A percentile compares a stretch with the other conserved stretches of the same genome.
phyloP scores from a whole-genome alignment of 1,140 invertebrate genomes.

The Dinoponera quadriceps region DNA sequence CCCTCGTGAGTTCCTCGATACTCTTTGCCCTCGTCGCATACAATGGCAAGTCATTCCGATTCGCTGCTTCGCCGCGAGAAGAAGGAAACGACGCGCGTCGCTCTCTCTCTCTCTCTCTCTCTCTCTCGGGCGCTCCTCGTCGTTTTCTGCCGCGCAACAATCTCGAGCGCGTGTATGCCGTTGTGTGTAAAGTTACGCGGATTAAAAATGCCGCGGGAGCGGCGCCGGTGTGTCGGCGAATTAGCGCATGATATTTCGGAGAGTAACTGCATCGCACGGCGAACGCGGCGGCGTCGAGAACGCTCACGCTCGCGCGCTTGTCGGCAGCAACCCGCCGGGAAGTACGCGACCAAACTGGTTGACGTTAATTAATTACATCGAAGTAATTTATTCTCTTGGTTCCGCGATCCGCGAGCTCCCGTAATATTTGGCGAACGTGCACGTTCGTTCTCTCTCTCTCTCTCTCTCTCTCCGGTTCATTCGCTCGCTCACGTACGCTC shows the following conservation, averaged over 20 bases:
- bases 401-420: neutral
- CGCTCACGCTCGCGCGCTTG: too few relatives aligned
- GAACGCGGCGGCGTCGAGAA: neutral
- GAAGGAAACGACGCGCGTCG: too few relatives aligned
- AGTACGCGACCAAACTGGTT: slow-evolving; percentile 17
- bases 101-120: too few relatives aligned
- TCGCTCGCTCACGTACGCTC: too few relatives aligned
- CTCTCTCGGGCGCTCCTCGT: neutral
- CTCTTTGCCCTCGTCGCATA: neutral
- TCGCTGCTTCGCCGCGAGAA: neutral
- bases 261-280: neutral
- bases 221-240: neutral
- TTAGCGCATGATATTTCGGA: neutral
- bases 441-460: too few relatives aligned
- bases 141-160: too few relatives aligned
- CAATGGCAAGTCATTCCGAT: neutral
- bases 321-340: slow-evolving; percentile 3
- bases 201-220: neutral
- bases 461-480: too few relatives aligned
- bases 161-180: neutral
- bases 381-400: slow-evolving; percentile 29
- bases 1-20: neutral
- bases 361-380: slow-evolving; percentile 43
- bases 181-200: neutral
- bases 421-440: slow-evolving; percentile 21